Evolutionary conservation across 2,797 vertebrate genomes (phyloP), one percentile per base, ranked within the genome.

Genomic region (Mustela erminea): DNA sequence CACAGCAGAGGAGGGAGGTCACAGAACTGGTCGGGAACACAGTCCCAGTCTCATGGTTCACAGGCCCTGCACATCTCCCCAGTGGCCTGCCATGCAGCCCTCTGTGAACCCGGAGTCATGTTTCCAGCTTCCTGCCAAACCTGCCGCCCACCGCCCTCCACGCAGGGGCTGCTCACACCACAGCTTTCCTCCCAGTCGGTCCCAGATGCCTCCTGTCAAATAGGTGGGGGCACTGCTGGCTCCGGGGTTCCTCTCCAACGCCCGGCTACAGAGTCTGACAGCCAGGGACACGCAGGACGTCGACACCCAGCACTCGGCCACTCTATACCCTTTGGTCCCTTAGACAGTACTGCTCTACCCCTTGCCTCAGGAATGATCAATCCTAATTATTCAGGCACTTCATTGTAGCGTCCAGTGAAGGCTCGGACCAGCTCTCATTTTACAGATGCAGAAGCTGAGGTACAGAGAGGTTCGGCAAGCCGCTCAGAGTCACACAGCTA

Each of bases 401-500:
- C 38, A n/a, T 2, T n/a, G 29, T 20, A 38, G 49, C 17, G 14
- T 49, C 13, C 25, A n/a, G 32, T 32, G 38, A 83, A 83, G 29
- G 38, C 56, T 70, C 83, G 62, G 21, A 21, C 21, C 38, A 94
- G 74, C 17, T n/a, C 17, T 80, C 66, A 25, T 64, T 66, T 89
- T 54, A 93, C 54, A 94, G 35, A 46, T 68, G 43, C 3, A 49
- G 80, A 88, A 80, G 62, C 56, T 14, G 27, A 96, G 54, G n/a
- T 15, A 14, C 78, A 72, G 38, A 95, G 64, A 87, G 52, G 46
- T 18, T 91, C 32, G 38, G 35, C 52, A 74, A 52, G 29, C 72
- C 17, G 64, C 60, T 87, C 78, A 29, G 81, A 70, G 25, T 80
- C 94, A 86, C 86, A 77, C 38, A 90, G 68, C 60, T 60, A 68